These are phyloP conservation scores for Amyelois transitella DNA, from an alignment of 1,140 invertebrate genomes.

Conservation along the genomic window DNA sequence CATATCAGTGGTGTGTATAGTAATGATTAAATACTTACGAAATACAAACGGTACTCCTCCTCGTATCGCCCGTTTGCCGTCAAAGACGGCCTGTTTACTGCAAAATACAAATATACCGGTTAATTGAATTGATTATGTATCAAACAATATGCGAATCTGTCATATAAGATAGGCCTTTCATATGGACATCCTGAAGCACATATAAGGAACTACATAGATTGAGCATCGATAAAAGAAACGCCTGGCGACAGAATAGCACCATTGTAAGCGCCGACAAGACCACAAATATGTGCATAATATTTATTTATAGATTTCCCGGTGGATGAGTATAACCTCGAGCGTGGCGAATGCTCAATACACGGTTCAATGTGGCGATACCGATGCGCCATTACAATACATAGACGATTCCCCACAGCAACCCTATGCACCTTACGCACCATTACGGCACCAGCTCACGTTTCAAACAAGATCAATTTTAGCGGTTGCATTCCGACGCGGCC, in stretches of 20 bases:
- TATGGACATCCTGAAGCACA: not conserved
- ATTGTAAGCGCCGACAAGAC: constrained; percentile 3
- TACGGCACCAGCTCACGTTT: constrained; percentile 61
- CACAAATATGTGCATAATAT: not conserved
- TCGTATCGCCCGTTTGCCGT: constrained; percentile 95
- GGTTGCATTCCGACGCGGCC: constrained; percentile 65
- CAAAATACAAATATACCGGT: constrained; percentile 72
- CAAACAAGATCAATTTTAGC: constrained; percentile 71
- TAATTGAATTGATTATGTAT: not conserved
- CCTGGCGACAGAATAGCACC: not conserved
- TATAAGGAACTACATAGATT: not conserved
- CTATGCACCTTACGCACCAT: constrained; percentile 29
- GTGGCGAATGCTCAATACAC: constrained; percentile 15
- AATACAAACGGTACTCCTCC: constrained; percentile 97
- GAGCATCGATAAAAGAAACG: not conserved
- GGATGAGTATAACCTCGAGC: constrained; percentile 3
- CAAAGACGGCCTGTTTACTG: constrained; percentile 95
- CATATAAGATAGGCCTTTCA: too few species aligned
- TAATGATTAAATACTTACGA: constrained; percentile 82
- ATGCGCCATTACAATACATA: constrained; percentile 11
- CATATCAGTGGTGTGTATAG: not conserved
- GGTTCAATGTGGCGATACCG: constrained; percentile 5
- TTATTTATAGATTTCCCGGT: not conserved
- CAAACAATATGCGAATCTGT: too few species aligned
- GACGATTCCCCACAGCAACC: constrained; percentile 19